These are phyloP conservation scores for Peucedramus taeniatus DNA, from an alignment of 2,113 vertebrate genomes.

Conservation along the genomic window DNA sequence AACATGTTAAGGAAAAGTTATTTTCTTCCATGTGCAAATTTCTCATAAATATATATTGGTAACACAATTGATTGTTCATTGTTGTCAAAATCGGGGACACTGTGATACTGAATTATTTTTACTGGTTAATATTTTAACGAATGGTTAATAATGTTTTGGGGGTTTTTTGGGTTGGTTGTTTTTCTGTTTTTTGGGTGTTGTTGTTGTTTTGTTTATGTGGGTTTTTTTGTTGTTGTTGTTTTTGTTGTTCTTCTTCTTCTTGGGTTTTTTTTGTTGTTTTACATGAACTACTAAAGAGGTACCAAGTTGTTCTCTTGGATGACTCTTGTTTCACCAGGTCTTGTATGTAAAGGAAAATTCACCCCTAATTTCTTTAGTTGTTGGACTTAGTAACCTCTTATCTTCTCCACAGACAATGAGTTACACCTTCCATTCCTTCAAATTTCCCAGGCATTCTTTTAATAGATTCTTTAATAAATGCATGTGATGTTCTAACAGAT, in stretches of 20 bases:
- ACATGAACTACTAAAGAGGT: neutral
- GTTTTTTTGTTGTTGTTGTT: no score
- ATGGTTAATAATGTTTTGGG: no score
- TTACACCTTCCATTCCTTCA: neutral
- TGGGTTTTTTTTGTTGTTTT: neutral
- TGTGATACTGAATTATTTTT: neutral
- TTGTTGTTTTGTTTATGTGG: no score
- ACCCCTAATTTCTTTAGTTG: rapidly evolving
- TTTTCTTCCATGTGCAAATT: neutral
- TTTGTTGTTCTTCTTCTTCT: no score
- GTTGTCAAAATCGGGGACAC: neutral
- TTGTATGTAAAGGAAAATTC: neutral
- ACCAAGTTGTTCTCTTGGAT: neutral
- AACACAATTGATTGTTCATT: neutral
- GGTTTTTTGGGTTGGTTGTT: no score
- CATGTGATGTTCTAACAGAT: neutral
- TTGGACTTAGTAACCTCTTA: neutral
- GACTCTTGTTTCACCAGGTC: neutral
- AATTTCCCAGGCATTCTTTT: neutral
- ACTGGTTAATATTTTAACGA: neutral
- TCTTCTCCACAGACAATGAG: neutral
- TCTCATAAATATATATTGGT: neutral
- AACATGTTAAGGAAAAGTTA: neutral
- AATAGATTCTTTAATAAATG: neutral
- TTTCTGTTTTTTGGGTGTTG: no score